Base-by-base conservation (phyloP, 2,113 vertebrate genomes). In the Odontophorus gujanensis region DNA sequence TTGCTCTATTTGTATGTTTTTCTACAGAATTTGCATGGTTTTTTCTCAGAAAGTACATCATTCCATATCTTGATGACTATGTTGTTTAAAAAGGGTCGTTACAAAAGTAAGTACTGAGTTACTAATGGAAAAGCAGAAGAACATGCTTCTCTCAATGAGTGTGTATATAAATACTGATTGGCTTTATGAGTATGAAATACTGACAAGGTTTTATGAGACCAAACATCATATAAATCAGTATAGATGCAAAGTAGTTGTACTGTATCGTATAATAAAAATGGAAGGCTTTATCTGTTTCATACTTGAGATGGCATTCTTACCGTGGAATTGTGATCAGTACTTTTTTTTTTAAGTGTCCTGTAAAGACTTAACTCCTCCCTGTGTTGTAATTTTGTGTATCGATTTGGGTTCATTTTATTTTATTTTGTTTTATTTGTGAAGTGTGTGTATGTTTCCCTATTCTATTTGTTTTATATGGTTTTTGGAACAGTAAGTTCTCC, bases 1-100 rank as follows among this genome's bases (percentile, higher is more conserved):
- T 83, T 77, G 16, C 7, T 92, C 4, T 85, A 5, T 91, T 71
- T 94, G 6, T 85, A 48, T 82, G 9, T 81, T 79, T 87, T 93
- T 95, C 42, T 87, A 87, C 94, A 99, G 99, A 97, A 74, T 68
- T 95, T 99, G 77, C 98, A 1, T 92, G 98, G 98, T 25, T 99
- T 99, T 97, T 99, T 99, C 97, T 96, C 96, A 7, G 99, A 99
- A 10, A 47, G 95, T 40, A 98, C 98, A 4, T 99, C 99, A 30
- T 99, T 99, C 96, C 99, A 99, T 97, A 98, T 99, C 87, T 95
- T 98, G 92, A 98, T 99, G 90, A 98, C 99, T 86, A 98, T 99
- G 98, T 95, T 99, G 69, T 99, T 99, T 96, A 98, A 96, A 40
- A 99, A 99, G 97, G 98, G 97, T 48, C 97, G 69, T 89, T 99